Evolutionary conservation across 2,113 vertebrate species (phyloP).

Genomic region (Uria aalge): DNA sequence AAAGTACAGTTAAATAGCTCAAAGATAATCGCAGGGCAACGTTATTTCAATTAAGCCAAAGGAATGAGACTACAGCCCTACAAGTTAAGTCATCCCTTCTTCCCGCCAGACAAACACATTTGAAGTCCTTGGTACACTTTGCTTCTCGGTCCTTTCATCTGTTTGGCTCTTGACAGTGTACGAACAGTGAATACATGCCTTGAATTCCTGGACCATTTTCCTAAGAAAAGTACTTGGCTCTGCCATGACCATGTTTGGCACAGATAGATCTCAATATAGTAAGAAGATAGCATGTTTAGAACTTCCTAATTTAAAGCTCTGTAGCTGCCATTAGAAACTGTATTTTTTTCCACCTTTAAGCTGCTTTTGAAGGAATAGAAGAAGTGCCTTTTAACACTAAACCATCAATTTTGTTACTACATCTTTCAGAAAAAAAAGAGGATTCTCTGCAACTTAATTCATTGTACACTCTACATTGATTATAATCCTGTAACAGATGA

Average conservation of each 20-base stretch:
- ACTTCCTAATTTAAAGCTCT: neutral
- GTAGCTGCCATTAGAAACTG: neutral
- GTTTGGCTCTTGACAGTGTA: neutral
- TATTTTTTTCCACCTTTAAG: neutral
- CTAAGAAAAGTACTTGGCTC: neutral
- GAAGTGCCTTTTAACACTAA: neutral
- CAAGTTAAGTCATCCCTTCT: neutral
- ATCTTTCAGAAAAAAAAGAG: neutral
- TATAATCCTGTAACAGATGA: neutral
- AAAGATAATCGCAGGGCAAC: neutral
- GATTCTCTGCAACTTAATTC: neutral
- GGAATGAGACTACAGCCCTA: neutral
- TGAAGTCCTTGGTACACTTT: neutral
- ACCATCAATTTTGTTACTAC: neutral
- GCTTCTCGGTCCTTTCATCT: neutral
- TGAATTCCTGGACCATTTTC: neutral
- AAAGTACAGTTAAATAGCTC: neutral
- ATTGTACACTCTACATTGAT: neutral
- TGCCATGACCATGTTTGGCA: neutral
- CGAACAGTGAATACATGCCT: neutral
- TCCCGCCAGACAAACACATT: neutral
- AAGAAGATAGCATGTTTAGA: neutral
- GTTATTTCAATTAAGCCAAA: neutral
- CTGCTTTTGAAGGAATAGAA: neutral
- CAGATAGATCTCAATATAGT: neutral